These are phyloP conservation scores for Dromius quadrimaculatus DNA, from an alignment of 2,888 invertebrate genomes.

Conservation along the genomic window DNA sequence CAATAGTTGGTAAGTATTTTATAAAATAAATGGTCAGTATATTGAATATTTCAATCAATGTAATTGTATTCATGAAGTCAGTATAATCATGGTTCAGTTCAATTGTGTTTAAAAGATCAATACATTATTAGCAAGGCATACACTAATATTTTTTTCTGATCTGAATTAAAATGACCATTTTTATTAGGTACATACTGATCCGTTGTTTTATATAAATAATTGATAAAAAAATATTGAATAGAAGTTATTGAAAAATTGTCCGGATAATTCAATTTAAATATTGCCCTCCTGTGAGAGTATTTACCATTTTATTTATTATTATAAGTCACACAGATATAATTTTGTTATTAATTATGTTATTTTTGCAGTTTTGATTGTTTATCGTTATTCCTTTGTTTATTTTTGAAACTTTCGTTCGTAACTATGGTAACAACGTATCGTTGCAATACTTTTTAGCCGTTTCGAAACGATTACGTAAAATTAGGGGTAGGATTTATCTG, in stretches of 20 bases:
- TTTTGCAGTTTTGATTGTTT: constrained; percentile 6
- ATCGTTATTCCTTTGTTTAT: constrained; percentile 5
- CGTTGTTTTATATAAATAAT: too few relatives aligned
- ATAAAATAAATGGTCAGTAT: too few relatives aligned
- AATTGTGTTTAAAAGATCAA: constrained; percentile 10
- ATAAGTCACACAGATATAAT: constrained; percentile 27
- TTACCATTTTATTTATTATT: constrained; percentile 16
- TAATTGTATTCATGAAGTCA: too few relatives aligned
- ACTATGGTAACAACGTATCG: not conserved
- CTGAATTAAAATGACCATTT: too few relatives aligned
- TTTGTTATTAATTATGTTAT: not conserved
- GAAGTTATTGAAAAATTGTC: too few relatives aligned
- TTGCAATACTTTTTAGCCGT: constrained; percentile 9
- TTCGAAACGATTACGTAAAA: constrained; percentile 5
- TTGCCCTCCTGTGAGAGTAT: constrained; percentile 12
- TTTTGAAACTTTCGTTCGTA: not conserved
- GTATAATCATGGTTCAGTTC: too few relatives aligned
- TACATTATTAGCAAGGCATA: not conserved
- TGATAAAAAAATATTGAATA: too few relatives aligned
- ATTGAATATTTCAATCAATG: too few relatives aligned
- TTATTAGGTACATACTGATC: too few relatives aligned
- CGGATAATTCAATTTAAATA: too few relatives aligned
- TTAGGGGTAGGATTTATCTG: constrained; percentile 16
- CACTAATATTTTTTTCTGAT: constrained; percentile 7
- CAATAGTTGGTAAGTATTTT: too few relatives aligned